Evolutionary conservation across 1,140 invertebrate genomes (phyloP), one percentile per base, ranked within the genome.

Genomic region (Muscidifurax raptorellus): DNA sequence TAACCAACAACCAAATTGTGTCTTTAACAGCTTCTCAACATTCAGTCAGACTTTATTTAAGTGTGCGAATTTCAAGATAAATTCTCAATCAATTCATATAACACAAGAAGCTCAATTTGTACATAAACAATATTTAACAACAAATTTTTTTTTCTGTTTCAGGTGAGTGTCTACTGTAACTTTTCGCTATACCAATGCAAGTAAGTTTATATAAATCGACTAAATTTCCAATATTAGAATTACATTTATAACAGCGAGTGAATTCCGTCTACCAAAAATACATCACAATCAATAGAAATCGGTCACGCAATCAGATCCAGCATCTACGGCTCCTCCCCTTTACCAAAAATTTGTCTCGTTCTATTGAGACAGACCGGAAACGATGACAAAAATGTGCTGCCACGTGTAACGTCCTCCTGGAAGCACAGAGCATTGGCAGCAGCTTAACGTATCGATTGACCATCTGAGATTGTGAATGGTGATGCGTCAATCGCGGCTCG

Each of bases 361-460:
- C 44, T 0, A n/a, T n/a, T 25, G 32, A 28, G 0, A n/a, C 52
- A 59, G 52, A 10, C 52, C 67, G 80, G 71, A 82, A 82, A 15
- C 7, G 59, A 25, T 9, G 72, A 44, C 18, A 59, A 59, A 59
- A 67, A 25, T 12, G 12, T 9, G 25, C 47, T 52, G 81, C 71
- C 79, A 85, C 84, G 84, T 13, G 9, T 47, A 47, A 2, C 82
- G n/a, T 69, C 13, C 81, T 59, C 52, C 6, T n/a, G 52, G 52
- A 18, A 5, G 7, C 18, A 59, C 22, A 18, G 5, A 59, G 0
- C 52, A n/a, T 59, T 13, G 18, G 18, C 4, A 52, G 47, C 72
- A 64, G 6, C 12, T n/a, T 10, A 40, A 30, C 81, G 88, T 90
- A 89, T 90, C 88, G 88, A 88, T 89, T 90, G 88, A 89, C 86